These are phyloP conservation scores for Podilymbus podiceps DNA, from an alignment of 2,113 vertebrate species.

Conservation along the genomic window DNA sequence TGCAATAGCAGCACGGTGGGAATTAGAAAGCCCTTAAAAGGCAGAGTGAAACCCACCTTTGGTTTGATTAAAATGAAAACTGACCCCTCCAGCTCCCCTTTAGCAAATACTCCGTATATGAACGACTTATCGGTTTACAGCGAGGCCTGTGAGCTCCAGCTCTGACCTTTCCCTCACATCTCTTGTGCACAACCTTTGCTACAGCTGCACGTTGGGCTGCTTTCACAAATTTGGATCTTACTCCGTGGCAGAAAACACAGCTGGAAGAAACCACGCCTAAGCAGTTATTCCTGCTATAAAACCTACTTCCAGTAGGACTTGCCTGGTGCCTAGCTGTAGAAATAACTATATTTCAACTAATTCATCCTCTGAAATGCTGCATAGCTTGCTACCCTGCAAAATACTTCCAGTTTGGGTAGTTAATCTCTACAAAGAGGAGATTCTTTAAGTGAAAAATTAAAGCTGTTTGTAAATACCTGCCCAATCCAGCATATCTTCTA, in stretches of 20 bases:
- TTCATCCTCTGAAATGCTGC: rapidly evolving
- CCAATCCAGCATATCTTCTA: slow-evolving; percentile 92
- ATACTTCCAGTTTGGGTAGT: rapidly evolving
- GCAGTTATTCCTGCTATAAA: neutral
- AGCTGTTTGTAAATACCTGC: slow-evolving; percentile 75
- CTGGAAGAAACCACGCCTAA: too few species aligned
- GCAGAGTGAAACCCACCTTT: too few species aligned
- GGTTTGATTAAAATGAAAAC: neutral
- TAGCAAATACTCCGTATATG: rapidly evolving
- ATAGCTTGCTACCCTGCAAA: rapidly evolving
- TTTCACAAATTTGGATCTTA: rapidly evolving
- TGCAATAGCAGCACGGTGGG: neutral
- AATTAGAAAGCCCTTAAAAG: rapidly evolving
- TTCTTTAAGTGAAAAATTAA: rapidly evolving
- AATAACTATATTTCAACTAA: neutral
- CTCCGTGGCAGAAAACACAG: rapidly evolving
- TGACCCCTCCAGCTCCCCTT: neutral
- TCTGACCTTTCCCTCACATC: rapidly evolving
- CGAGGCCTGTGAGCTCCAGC: neutral
- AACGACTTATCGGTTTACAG: neutral
- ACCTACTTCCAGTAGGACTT: rapidly evolving
- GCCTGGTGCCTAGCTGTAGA: neutral
- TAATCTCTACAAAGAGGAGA: rapidly evolving
- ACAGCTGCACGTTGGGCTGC: rapidly evolving
- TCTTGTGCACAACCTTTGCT: rapidly evolving